Conservation (phyloP, 2,888 invertebrate genomes). For the Seladonia tumulorum region DNA sequence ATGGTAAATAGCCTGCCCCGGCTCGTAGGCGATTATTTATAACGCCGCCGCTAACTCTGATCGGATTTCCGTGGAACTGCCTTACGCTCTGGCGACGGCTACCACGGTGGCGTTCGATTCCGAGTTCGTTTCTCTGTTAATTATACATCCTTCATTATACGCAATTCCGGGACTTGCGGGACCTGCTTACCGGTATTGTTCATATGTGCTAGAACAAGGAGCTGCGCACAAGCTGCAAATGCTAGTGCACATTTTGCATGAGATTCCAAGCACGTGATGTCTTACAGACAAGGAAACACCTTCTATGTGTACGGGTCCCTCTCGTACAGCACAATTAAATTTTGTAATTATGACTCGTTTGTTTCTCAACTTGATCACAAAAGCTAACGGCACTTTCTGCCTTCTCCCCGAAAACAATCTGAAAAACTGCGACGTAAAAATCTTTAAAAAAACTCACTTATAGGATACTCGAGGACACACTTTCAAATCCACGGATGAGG, state of each 20-base stretch:
- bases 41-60: conserved; percentile 50
- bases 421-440: too few species aligned
- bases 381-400: too few species aligned
- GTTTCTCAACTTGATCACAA: too few species aligned
- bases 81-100: conserved; percentile 25
- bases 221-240: too few species aligned
- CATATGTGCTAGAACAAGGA: not conserved
- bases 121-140: not conserved
- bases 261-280: too few species aligned
- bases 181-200: not conserved
- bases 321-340: too few species aligned
- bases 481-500: not conserved
- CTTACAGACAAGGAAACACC: too few species aligned
- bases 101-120: conserved; percentile 33
- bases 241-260: too few species aligned
- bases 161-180: not conserved
- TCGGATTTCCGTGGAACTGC: conserved; percentile 43
- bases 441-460: too few species aligned
- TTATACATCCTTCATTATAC: not conserved
- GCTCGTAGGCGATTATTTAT: conserved; percentile 66
- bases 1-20: conserved; percentile 67
- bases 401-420: too few species aligned
- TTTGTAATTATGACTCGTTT: too few species aligned
- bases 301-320: too few species aligned
- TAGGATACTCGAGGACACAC: not conserved